Base-by-base conservation (phyloP, 1,140 invertebrate genomes). In the Homalodisca vitripennis region DNA sequence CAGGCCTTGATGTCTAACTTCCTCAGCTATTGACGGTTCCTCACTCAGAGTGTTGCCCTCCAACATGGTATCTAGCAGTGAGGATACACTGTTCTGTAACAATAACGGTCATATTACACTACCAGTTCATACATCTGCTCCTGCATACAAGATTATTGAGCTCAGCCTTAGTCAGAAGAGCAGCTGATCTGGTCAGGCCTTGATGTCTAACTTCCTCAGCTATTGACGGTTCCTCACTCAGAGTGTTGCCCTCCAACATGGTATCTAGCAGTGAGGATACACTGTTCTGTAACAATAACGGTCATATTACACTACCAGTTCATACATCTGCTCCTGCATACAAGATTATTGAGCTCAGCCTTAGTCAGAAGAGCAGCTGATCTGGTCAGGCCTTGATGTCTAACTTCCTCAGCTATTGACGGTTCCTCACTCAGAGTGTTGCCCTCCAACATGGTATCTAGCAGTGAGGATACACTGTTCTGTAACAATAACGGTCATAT, bases 221-320 rank as follows among this genome's bases (percentile, higher is more conserved):
- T n/a, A n/a, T n/a, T 1, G 79, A 78, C 66, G 83, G 81, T 62
- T 84, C 84, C 13, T 85, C 83, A 3, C 84, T 82, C 41, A 82
- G 79, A 2, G 79, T 80, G 57, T 41, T 70, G 34, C 85, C 83
- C 68, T 89, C 86, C 31, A 92, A 77, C 73, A 94, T 84, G 3
- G 83, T 79, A 73, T 92, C 91, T 70, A 94, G 80, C 62, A 93
- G 82, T 34, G 87, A 86, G n/a, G 87, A 86, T 53, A 93, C 84
- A 51, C 86, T 87, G 76, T 90, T 87, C 79, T 68, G 32, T 3
- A 83, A 70, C n/a, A n/a, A n/a, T n/a, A n/a, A n/a, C n/a, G n/a
- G n/a, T n/a, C n/a, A n/a, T n/a, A n/a, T n/a, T n/a, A n/a, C n/a
- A n/a, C n/a, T n/a, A n/a, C n/a, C n/a, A n/a, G n/a, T n/a, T n/a